phyloP scores from a whole-genome alignment of 2,888 invertebrate genomes.

The Andrena marginata region DNA sequence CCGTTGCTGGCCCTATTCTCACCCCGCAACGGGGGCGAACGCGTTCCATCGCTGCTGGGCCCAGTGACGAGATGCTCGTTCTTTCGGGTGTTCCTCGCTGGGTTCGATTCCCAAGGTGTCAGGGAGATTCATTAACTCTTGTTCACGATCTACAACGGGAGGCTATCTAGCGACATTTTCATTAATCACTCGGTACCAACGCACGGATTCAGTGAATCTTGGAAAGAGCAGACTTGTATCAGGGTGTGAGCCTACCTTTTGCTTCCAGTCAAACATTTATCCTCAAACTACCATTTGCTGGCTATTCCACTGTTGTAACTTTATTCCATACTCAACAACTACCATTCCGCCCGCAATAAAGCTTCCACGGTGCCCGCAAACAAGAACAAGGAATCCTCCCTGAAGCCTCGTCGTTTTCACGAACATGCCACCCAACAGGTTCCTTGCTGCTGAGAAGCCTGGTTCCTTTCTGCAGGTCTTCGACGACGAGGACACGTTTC shows the following conservation, averaged over 20 bases:
- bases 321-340: too few species aligned
- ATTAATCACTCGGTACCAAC: background rate
- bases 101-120: background rate
- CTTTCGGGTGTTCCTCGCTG: background rate
- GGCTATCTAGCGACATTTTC: too few species aligned
- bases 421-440: background rate
- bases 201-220: too few species aligned
- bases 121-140: background rate
- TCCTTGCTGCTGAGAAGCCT: background rate
- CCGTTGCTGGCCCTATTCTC: conserved; percentile 47
- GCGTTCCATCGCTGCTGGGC: background rate
- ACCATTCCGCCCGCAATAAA: too few species aligned
- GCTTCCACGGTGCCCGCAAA: too few species aligned
- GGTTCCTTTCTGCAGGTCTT: background rate
- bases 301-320: too few species aligned
- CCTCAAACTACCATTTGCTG: too few species aligned
- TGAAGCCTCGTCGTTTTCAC: background rate
- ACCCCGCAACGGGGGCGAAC: background rate
- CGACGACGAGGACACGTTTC: background rate
- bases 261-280: too few species aligned
- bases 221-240: too few species aligned
- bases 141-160: background rate
- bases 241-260: too few species aligned
- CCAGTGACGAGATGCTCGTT: background rate
- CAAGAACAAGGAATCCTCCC: too few species aligned